Percentiles rank a stretch among this genome's conserved stretches.
phyloP scores from a whole-genome alignment of 2,113 vertebrate genomes.

The Chlorocebus sabaeus region DNA sequence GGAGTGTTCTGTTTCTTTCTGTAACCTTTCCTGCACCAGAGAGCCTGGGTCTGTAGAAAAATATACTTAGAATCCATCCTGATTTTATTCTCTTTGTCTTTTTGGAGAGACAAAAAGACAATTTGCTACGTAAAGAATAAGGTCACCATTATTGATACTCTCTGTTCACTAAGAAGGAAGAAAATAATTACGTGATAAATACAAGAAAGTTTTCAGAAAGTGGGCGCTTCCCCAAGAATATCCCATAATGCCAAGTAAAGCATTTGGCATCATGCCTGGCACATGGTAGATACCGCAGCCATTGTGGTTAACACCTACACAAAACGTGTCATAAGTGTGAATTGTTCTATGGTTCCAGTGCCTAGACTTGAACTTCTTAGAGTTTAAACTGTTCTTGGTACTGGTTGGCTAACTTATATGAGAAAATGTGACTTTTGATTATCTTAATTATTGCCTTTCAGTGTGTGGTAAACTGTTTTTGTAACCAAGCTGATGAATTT shows the following conservation, averaged over 20 bases:
- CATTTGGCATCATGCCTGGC: not conserved
- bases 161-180: not conserved
- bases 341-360: not conserved
- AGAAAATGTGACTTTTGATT: not conserved
- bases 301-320: not conserved
- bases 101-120: not conserved
- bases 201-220: not conserved
- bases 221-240: not conserved
- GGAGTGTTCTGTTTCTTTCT: not conserved
- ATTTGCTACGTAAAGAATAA: not conserved
- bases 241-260: not conserved
- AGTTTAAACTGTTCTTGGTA: not conserved
- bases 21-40: not conserved
- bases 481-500: not conserved
- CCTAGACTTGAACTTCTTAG: not conserved
- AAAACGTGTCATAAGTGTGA: not conserved
- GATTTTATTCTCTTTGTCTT: not conserved
- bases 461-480: not conserved
- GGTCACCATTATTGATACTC: not conserved
- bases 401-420: not conserved
- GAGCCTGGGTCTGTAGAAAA: not conserved
- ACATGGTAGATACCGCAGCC: not conserved
- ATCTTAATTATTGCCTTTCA: slow-evolving; percentile 9
- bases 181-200: not conserved
- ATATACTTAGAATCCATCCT: not conserved